These are phyloP conservation scores for Zosterops japonicus DNA, from an alignment of 2,113 vertebrate species.

Conservation along the genomic window DNA sequence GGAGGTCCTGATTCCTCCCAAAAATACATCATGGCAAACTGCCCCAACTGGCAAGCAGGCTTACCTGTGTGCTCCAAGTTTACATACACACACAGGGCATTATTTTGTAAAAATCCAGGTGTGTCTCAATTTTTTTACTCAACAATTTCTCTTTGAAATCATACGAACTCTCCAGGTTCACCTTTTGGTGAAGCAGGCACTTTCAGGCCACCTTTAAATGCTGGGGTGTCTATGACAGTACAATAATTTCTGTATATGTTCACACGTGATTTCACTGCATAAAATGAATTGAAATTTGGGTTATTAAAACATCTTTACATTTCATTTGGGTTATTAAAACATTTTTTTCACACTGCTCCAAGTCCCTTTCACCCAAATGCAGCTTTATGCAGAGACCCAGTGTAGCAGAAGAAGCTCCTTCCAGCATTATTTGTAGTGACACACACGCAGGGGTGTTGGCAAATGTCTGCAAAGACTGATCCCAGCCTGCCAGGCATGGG, in stretches of 20 bases:
- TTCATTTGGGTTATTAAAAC: not conserved
- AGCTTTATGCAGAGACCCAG: not conserved
- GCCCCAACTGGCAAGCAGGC: not conserved
- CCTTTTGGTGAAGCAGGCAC: not conserved
- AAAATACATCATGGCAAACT: not conserved
- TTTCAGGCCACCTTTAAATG: not conserved
- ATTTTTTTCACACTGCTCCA: not conserved
- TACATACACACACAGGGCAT: not conserved
- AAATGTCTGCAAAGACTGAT: not conserved
- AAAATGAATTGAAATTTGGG: not conserved
- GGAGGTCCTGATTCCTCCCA: not conserved
- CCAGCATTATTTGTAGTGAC: not conserved
- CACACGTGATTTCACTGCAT: not conserved
- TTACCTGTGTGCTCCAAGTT: not conserved
- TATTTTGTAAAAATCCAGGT: not conserved
- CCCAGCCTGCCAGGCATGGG: not conserved
- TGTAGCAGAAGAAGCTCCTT: not conserved
- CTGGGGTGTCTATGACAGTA: rapidly evolving
- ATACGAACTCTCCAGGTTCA: not conserved
- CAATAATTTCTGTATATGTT: not conserved
- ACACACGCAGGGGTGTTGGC: not conserved
- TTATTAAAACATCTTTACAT: not conserved
- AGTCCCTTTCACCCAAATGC: not conserved
- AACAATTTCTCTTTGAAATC: not conserved
- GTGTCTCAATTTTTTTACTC: not conserved